These are phyloP conservation scores for Remorina albescens DNA, from an alignment of 2,797 vertebrate species.

Conservation along the genomic window DNA sequence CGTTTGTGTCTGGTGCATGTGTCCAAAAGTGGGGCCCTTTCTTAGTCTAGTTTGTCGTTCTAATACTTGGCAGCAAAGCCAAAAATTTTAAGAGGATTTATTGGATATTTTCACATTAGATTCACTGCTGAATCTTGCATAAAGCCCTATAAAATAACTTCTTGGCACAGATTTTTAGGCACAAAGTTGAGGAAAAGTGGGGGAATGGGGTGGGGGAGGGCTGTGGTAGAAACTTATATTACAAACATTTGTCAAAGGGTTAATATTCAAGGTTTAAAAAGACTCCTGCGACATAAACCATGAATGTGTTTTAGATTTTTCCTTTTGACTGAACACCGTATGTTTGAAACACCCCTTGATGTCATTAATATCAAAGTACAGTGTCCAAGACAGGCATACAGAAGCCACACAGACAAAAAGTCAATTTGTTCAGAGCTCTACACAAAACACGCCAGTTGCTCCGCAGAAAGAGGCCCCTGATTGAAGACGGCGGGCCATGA, in stretches of 20 bases:
- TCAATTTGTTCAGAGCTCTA: slow-evolving; percentile 75
- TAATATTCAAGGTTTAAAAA: slow-evolving; percentile 40
- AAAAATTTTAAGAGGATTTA: slow-evolving; percentile 62
- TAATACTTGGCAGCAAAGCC: slow-evolving; percentile 54
- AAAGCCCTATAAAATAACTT: slow-evolving; percentile 49
- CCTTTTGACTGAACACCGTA: slow-evolving; percentile 38
- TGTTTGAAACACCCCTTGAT: slow-evolving; percentile 31
- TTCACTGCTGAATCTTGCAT: slow-evolving; percentile 43
- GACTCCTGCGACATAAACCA: slow-evolving; percentile 8
- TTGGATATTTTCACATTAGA: slow-evolving; percentile 53
- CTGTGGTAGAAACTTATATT: not conserved
- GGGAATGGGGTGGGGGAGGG: not conserved
- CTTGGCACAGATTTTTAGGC: slow-evolving; percentile 37
- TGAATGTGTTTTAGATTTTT: slow-evolving; percentile 30
- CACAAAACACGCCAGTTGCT: slow-evolving; percentile 76
- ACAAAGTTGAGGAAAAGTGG: not conserved
- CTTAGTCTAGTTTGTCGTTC: slow-evolving; percentile 55
- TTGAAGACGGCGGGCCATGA: slow-evolving; percentile 68
- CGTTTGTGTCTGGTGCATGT: slow-evolving; percentile 25
- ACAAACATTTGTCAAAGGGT: slow-evolving; percentile 37
- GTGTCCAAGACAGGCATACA: slow-evolving; percentile 59
- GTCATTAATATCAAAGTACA: slow-evolving; percentile 64
- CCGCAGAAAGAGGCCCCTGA: slow-evolving; percentile 67
- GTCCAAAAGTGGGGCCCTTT: slow-evolving; percentile 23
- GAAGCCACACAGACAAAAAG: slow-evolving; percentile 74